Evolutionary conservation across 2,888 invertebrate species (phyloP).

Genomic region (Disparrhopalites patrizii): DNA sequence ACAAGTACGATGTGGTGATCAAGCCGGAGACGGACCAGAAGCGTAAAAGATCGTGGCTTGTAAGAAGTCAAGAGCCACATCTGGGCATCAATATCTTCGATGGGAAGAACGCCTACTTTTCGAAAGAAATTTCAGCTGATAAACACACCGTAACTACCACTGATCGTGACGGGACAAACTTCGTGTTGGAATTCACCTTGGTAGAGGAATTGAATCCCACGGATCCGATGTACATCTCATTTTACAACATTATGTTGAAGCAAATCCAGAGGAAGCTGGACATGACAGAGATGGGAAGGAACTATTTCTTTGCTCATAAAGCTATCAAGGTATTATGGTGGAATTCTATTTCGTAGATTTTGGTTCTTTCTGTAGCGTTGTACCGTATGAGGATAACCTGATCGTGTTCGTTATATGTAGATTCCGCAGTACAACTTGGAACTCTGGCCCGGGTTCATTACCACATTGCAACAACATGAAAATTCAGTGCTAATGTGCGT

Average conservation of each 20-base stretch:
- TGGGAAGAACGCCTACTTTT: constrained; percentile 65
- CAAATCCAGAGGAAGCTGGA: constrained; percentile 31
- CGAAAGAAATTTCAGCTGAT: constrained; percentile 52
- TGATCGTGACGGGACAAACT: constrained; percentile 13
- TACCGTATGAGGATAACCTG: too few species aligned
- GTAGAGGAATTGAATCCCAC: constrained; percentile 33
- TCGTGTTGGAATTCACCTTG: constrained; percentile 30
- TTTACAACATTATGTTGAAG: constrained; percentile 40
- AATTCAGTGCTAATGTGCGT: constrained; percentile 68
- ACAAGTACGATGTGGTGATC: constrained; percentile 72
- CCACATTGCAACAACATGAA: constrained; percentile 80
- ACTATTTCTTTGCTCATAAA: constrained; percentile 19
- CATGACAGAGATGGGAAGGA: constrained; percentile 34
- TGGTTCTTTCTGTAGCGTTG: too few species aligned
- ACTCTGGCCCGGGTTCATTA: constrained; percentile 65
- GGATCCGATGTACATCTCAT: constrained; percentile 33
- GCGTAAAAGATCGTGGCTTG: constrained; percentile 58
- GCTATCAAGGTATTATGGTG: constrained; percentile 55
- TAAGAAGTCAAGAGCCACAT: constrained; percentile 57
- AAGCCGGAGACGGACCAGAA: constrained; percentile 67
- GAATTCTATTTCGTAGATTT: too few species aligned
- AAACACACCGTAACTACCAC: neutral
- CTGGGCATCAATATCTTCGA: constrained; percentile 67
- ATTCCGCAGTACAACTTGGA: constrained; percentile 64
- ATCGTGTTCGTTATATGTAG: too few species aligned